Base-by-base conservation (phyloP, 1,140 invertebrate genomes). In the Drosophila mayri region DNA sequence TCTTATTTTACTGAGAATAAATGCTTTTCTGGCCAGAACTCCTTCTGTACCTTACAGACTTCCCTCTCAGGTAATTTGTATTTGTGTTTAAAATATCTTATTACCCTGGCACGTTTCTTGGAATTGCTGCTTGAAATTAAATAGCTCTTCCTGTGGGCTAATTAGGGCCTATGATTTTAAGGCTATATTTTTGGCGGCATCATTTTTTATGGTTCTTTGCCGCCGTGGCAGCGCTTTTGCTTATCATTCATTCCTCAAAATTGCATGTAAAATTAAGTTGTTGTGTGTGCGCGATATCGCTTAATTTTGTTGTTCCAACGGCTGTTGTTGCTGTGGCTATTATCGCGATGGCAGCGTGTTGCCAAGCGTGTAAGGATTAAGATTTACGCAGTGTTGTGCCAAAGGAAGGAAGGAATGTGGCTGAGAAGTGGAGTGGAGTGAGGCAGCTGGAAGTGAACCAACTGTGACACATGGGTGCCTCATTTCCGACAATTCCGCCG, bases 381-480 rank as follows among this genome's bases (percentile, higher is more conserved):
- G 84, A 87, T 87, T 87, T 85, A 90, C 81, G 77, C 65, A 74
- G 74, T 76, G 75, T 61, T 66, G 74, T 49, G 81, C 74, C 52
- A 49, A 66, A 72, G 80, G 62, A 65, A 70, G 78, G 76, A 79
- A 80, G 77, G 70, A 64, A 64, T 55, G 71, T 47, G 46, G 49
- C 22, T 68, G 62, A 22, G 12, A n/a, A 28, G 55, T 18, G 46
- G 38, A 8, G 37, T 4, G 16, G 54, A 16, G 37, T 58, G 38
- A 25, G 35, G 55, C 50, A 41, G 43, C 67, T 61, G 61, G 63
- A 57, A 47, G 61, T 44, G 77, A 67, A 66, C 37, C 81, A 73
- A 75, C 81, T 73, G 71, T 90, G 84, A 84, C 84, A 88, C 84
- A 90, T 88, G 84, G 84, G 73, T 65, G 85, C 85, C 68, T 67